Evolutionary conservation across 2,888 invertebrate species (phyloP).

Genomic region (Alloscopus bannaensis): DNA sequence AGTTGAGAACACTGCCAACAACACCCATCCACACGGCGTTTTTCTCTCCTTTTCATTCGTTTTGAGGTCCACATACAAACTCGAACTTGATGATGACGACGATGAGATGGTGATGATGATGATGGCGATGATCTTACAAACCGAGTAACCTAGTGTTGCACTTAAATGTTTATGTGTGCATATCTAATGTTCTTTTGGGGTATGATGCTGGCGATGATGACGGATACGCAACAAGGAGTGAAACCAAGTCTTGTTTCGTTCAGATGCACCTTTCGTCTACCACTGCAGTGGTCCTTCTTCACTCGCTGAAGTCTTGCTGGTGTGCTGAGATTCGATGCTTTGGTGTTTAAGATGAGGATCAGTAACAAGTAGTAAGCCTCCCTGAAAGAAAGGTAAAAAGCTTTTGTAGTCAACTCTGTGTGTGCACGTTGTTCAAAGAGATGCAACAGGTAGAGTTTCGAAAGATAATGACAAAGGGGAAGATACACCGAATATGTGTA

Average conservation of each 20-base stretch:
- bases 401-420: conserved; percentile 10
- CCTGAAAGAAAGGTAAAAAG: conserved; percentile 23
- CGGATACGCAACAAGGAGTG: conserved; percentile 36
- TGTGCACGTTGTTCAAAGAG: conserved; percentile 4
- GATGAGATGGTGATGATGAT: conserved; percentile 38
- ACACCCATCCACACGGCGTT: conserved; percentile 22
- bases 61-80: conserved; percentile 29
- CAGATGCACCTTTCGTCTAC: conserved; percentile 19
- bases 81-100: conserved; percentile 19
- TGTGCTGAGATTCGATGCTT: not conserved
- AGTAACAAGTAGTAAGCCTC: conserved; percentile 41
- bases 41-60: conserved; percentile 36
- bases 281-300: conserved; percentile 36
- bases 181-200: conserved; percentile 56
- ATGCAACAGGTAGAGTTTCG: conserved; percentile 33
- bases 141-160: conserved; percentile 62
- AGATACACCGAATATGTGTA: conserved; percentile 41
- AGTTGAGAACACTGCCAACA: conserved; percentile 28
- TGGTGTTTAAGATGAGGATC: conserved; percentile 15
- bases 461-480: conserved; percentile 35
- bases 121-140: conserved; percentile 60
- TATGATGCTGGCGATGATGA: conserved; percentile 33
- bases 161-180: conserved; percentile 62
- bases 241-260: conserved; percentile 18
- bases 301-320: not conserved